Conservation (phyloP, 2,888 invertebrate genomes). For the Ophraella communa region DNA sequence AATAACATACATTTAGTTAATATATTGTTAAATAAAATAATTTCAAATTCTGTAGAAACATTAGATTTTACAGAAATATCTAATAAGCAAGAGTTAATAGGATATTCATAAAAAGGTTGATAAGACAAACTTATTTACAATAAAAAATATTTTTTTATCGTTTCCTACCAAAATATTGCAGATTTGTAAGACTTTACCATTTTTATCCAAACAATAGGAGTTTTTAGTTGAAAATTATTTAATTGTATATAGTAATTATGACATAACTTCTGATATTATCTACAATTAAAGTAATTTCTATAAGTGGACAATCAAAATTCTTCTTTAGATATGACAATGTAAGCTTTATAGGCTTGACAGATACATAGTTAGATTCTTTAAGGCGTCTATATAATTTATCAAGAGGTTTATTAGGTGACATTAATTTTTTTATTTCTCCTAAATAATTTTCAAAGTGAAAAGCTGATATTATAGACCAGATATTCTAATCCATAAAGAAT, state of each 20-base stretch:
- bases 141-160: constrained; percentile 19
- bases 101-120: constrained; percentile 15
- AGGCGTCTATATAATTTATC: not conserved
- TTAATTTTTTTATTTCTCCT: constrained; percentile 12
- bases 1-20: too few species aligned
- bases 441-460: constrained; percentile 23
- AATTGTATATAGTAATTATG: not conserved
- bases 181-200: too few species aligned
- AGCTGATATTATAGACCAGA: constrained; percentile 22
- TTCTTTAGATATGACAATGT: not conserved
- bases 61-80: constrained; percentile 31
- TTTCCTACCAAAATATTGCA: too few species aligned
- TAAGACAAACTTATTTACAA: constrained; percentile 29
- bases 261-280: not conserved
- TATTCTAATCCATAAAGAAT: constrained; percentile 18
- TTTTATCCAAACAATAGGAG: too few species aligned
- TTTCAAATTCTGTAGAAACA: too few species aligned
- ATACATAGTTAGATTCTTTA: too few species aligned
- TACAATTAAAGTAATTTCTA: not conserved
- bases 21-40: too few species aligned
- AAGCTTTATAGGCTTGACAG: not conserved
- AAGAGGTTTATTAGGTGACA: constrained; percentile 4
- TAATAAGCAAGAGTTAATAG: constrained; percentile 14
- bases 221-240: not conserved
- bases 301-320: not conserved